Conservation (phyloP, 2,113 vertebrate genomes). For the Sphaerodactylus townsendi region DNA sequence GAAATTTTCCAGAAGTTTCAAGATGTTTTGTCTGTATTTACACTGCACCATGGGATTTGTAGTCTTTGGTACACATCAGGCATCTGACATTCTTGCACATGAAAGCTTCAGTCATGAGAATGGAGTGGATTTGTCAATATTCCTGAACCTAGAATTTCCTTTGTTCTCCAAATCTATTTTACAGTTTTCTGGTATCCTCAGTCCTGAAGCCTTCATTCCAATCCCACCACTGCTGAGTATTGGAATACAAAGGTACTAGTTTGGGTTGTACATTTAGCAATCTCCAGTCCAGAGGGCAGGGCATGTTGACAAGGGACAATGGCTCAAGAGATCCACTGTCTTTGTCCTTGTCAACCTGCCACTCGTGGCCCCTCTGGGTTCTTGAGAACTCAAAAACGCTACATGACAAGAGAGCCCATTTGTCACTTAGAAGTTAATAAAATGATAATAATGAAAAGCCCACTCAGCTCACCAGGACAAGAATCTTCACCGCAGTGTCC, state of each 20-base stretch:
- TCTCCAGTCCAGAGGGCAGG: neutral
- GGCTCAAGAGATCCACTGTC: neutral
- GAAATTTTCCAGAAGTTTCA: neutral
- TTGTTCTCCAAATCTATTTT: neutral
- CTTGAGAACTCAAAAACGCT: slow-evolving; percentile 3
- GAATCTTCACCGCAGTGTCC: neutral
- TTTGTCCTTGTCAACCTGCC: neutral
- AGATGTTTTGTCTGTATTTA: neutral
- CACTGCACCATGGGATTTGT: neutral
- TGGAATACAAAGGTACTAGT: neutral
- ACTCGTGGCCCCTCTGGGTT: neutral
- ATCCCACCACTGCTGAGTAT: neutral
- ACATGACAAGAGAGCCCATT: neutral
- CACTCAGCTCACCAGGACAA: neutral
- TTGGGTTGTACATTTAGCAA: neutral
- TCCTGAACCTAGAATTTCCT: neutral
- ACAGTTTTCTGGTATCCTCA: neutral
- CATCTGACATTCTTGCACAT: neutral
- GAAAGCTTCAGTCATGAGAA: neutral
- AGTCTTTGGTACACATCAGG: neutral
- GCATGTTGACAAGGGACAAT: neutral
- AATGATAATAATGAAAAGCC: slow-evolving; percentile 32
- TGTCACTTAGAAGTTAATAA: slow-evolving; percentile 33
- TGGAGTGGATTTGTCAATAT: neutral
- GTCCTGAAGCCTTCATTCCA: neutral